Evolutionary conservation across 2,113 vertebrate genomes (phyloP).

Genomic region (Onychostruthus taczanowskii): DNA sequence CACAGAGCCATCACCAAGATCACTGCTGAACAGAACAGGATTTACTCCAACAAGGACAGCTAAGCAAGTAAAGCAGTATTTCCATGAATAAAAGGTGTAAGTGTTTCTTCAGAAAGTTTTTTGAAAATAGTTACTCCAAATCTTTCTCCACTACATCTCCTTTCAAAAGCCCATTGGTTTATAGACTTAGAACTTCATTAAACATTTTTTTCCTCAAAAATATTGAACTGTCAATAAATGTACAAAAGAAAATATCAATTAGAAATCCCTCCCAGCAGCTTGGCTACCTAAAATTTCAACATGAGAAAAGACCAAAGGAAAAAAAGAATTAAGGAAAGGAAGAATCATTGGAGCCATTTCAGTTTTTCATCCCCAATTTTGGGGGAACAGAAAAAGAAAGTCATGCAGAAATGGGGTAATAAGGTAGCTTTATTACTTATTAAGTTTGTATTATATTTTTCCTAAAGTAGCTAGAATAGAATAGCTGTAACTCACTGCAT

Average conservation of each 20-base stretch:
- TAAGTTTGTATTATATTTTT: neutral
- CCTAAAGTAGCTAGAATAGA: neutral
- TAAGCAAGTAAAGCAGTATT: neutral
- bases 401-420: neutral
- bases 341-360: neutral
- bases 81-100: neutral
- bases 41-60: neutral
- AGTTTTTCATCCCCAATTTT: neutral
- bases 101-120: neutral
- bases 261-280: neutral
- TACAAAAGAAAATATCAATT: neutral
- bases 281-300: neutral
- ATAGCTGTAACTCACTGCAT: neutral
- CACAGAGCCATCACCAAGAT: neutral
- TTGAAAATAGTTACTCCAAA: neutral
- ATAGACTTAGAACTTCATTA: neutral
- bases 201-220: neutral
- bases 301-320: neutral
- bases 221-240: neutral
- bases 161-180: neutral
- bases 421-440: neutral
- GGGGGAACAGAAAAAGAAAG: neutral
- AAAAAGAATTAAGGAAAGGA: neutral
- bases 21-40: fast-evolving
- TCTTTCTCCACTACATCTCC: neutral